Conservation (phyloP, 2,888 invertebrate species). For the Drosophila mayaguana region DNA sequence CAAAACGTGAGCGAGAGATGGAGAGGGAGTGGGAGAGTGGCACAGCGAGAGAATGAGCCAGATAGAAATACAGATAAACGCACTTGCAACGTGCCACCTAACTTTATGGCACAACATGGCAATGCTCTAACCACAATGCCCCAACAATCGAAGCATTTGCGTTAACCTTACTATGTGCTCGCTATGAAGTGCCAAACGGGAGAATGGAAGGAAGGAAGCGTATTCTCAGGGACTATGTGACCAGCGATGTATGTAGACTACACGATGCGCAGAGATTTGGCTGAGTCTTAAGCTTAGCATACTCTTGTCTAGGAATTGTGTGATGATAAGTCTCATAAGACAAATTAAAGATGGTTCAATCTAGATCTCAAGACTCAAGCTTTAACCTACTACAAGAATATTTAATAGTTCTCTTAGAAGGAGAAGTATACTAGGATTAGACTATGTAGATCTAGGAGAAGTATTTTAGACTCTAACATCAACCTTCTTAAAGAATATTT, state of each 20-base stretch:
- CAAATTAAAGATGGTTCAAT: background rate
- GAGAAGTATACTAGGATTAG: no score
- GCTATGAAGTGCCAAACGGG: background rate
- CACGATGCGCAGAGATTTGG: background rate
- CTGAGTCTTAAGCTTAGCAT: background rate
- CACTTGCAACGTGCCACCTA: slow-evolving; percentile 38
- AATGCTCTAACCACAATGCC: slow-evolving; percentile 37
- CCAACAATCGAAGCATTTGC: slow-evolving; percentile 47
- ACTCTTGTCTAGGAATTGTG: background rate
- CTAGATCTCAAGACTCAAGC: no score
- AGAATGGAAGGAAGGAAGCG: background rate
- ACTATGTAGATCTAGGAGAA: no score
- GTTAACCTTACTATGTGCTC: slow-evolving; percentile 9
- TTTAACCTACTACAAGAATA: background rate
- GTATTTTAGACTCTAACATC: background rate
- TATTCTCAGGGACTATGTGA: background rate
- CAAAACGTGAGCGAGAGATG: slow-evolving; percentile 1
- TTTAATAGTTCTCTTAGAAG: background rate
- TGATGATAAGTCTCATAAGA: background rate
- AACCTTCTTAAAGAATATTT: background rate
- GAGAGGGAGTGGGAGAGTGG: background rate
- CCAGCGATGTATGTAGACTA: background rate
- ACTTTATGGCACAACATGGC: slow-evolving; percentile 34
- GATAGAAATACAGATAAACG: slow-evolving; percentile 23
- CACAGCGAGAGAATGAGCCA: background rate